phyloP scores from a whole-genome alignment of 2,888 invertebrate genomes.

The Lysandra bellargus region DNA sequence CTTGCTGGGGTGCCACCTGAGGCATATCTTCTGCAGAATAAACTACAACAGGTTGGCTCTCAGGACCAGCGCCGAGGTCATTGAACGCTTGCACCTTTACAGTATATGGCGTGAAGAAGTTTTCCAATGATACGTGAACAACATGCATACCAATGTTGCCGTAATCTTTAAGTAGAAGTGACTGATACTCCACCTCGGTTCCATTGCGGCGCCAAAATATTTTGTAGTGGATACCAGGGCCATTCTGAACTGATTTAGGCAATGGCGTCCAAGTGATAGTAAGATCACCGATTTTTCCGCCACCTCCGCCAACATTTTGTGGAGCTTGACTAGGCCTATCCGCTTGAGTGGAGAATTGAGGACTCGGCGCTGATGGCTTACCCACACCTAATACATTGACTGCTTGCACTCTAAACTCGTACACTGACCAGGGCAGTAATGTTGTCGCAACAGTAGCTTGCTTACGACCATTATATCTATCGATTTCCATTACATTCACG shows the following conservation, averaged over 20 bases:
- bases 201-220: slow-evolving; percentile 91
- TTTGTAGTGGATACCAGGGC: slow-evolving; percentile 93
- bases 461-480: slow-evolving; percentile 89
- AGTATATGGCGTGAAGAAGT: slow-evolving; percentile 91
- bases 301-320: slow-evolving; percentile 92
- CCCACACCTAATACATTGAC: slow-evolving; percentile 92
- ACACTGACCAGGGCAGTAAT: slow-evolving; percentile 92
- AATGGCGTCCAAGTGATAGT: slow-evolving; percentile 94
- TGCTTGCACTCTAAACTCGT: slow-evolving; percentile 94
- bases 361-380: slow-evolving; percentile 89
- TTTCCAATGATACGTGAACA: slow-evolving; percentile 85
- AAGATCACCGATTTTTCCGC: slow-evolving; percentile 96
- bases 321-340: slow-evolving; percentile 90
- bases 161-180: slow-evolving; percentile 83
- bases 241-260: slow-evolving; percentile 90
- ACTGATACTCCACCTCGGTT: slow-evolving; percentile 88
- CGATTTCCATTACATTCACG: slow-evolving; percentile 85
- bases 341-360: slow-evolving; percentile 90
- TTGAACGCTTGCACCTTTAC: slow-evolving; percentile 93
- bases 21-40: slow-evolving; percentile 97
- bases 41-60: slow-evolving; percentile 86
- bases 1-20: slow-evolving; percentile 91
- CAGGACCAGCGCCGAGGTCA: slow-evolving; percentile 89
- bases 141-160: slow-evolving; percentile 91
- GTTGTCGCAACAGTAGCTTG: slow-evolving; percentile 85